A percentile compares a stretch with the other conserved stretches of the same genome.
Conservation (phyloP, 2,888 invertebrate genomes). For the Agrilus biguttatus region DNA sequence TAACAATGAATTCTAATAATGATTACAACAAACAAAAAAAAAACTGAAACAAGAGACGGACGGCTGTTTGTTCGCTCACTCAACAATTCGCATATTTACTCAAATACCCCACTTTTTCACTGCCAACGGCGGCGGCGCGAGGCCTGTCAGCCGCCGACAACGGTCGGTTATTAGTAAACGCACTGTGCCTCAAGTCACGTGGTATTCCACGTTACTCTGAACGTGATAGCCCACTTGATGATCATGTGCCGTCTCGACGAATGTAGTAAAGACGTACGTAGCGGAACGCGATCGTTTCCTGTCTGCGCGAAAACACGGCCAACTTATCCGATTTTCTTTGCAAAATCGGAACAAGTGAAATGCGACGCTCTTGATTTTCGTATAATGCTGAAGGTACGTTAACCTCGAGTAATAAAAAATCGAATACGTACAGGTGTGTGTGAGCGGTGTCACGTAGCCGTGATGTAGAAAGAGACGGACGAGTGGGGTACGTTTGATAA, state of each 20-base stretch:
- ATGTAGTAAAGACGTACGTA: slow-evolving; percentile 5
- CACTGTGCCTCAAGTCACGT: slow-evolving; percentile 21
- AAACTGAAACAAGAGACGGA: too few relatives aligned
- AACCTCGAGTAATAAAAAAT: too few relatives aligned
- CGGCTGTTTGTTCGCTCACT: too few relatives aligned
- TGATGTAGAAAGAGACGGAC: slow-evolving; percentile 1
- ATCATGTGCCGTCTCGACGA: slow-evolving; percentile 7
- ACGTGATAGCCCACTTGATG: slow-evolving; percentile 22
- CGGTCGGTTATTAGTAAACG: background rate
- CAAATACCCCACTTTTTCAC: too few relatives aligned
- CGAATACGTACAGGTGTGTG: background rate
- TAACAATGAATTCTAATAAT: too few relatives aligned
- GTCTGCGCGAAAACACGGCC: background rate
- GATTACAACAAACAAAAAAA: too few relatives aligned
- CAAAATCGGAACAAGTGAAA: background rate
- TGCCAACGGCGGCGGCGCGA: too few relatives aligned
- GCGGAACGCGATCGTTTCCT: too few relatives aligned
- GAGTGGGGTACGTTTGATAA: slow-evolving; percentile 1
- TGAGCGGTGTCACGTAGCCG: background rate
- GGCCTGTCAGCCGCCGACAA: background rate
- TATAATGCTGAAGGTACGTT: background rate
- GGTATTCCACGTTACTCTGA: slow-evolving; percentile 29
- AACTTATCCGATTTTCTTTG: background rate
- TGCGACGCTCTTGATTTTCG: background rate
- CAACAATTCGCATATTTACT: too few relatives aligned